Conservation (phyloP, 1,140 invertebrate genomes). For the Diabrotica virgifera region DNA sequence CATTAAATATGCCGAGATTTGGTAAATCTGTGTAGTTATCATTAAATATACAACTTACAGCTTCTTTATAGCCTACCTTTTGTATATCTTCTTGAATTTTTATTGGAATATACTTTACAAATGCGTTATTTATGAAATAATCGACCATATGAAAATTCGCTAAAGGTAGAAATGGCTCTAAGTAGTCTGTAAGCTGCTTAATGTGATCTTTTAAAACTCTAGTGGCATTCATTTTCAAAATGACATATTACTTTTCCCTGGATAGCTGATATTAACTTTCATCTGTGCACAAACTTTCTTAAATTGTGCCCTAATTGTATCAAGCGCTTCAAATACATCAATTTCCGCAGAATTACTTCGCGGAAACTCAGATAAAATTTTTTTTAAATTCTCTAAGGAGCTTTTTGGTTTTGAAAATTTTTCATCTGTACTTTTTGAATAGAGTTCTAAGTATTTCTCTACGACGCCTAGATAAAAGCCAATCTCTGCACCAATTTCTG, state of each 20-base stretch:
- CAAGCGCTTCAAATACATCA: slow-evolving; percentile 60
- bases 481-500: slow-evolving; percentile 62
- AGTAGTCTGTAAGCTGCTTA: slow-evolving; percentile 54
- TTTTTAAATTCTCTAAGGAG: slow-evolving; percentile 55
- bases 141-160: slow-evolving; percentile 78
- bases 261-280: slow-evolving; percentile 55
- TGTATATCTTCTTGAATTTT: slow-evolving; percentile 56
- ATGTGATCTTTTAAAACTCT: slow-evolving; percentile 49
- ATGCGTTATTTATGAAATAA: slow-evolving; percentile 71
- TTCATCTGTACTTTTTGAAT: slow-evolving; percentile 34
- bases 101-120: slow-evolving; percentile 57
- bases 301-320: slow-evolving; percentile 64
- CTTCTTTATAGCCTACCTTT: slow-evolving; percentile 43
- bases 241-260: slow-evolving; percentile 53
- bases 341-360: slow-evolving; percentile 59
- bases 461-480: slow-evolving; percentile 58
- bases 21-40: slow-evolving; percentile 27
- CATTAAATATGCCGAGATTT: slow-evolving; percentile 41
- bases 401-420: slow-evolving; percentile 54
- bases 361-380: slow-evolving; percentile 64
- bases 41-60: slow-evolving; percentile 49
- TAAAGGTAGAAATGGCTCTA: slow-evolving; percentile 59
- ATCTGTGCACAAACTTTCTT: slow-evolving; percentile 64
- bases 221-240: slow-evolving; percentile 47
- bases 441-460: slow-evolving; percentile 43